Base-by-base conservation (phyloP, 2,888 invertebrate genomes). In the Polyploca ridens region DNA sequence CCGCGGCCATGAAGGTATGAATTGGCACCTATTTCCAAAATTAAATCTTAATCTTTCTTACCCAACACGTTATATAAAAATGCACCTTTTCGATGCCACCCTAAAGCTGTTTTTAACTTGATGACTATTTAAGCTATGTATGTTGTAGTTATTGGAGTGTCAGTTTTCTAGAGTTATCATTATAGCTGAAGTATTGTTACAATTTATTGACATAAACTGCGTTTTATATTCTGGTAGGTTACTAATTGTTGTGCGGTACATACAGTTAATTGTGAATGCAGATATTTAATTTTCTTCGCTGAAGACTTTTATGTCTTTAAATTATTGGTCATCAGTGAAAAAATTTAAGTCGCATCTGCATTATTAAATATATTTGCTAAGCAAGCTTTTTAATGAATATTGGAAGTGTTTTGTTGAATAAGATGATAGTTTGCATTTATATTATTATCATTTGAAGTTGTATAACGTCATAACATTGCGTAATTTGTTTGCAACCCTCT, bases 351-450 rank as follows among this genome's bases (percentile, higher is more conserved):
- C 67, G 67, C 61, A 61, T 41, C 41, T 41, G 44, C 61, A 61
- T 68, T 66, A 75, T 69, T 41, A 41, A 41, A 41, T 70, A 69
- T 77, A 78, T 79, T 86, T 85, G 86, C 84, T 82, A 84, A 83
- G 86, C 83, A 84, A 85, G 85, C 84, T 85, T 87, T 81, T 84
- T 82, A 80, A 81, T 75, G 71, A 73, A 83, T 75, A 80, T 80
- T 74, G 76, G 76, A 76, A 73, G 70, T 79, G 77, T 84, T 86
- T 81, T 81, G 84, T 88, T 88, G 67, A 77, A 77, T 84, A 86
- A 86, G 77, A 77, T 77, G 66, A 76, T 88, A 85, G 83, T 75
- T 89, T 89, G 89, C 89, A 86, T 88, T 89, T 89, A 83, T 73
- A 75, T 73, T 70, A 65, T 71, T 69, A 69, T 68, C 65, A 68